phyloP scores from a whole-genome alignment of 2,113 vertebrate species.

The Stegostoma tigrinum region DNA sequence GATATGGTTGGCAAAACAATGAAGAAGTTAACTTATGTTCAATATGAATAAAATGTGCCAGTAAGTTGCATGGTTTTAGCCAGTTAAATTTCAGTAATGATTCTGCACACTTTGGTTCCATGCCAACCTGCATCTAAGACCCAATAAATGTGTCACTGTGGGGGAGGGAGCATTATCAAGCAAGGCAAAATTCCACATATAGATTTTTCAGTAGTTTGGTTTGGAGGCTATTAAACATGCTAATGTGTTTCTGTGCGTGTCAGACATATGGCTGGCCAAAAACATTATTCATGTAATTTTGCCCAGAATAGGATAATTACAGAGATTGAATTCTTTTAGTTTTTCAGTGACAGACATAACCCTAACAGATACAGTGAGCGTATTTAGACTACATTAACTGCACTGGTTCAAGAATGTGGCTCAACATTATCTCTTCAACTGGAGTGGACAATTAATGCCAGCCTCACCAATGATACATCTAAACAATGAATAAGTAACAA shows the following conservation, averaged over 20 bases:
- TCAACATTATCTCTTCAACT: not conserved
- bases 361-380: not conserved
- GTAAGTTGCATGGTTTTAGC: not conserved
- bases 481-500: not conserved
- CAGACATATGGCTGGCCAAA: not conserved
- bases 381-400: not conserved
- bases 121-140: not conserved
- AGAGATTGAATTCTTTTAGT: not conserved
- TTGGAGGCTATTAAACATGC: constrained; percentile 14
- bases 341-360: not conserved
- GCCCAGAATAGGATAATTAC: not conserved
- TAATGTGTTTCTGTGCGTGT: constrained; percentile 4
- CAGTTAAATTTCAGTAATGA: not conserved
- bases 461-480: not conserved
- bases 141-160: not conserved
- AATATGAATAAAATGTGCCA: not conserved
- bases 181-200: not conserved
- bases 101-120: not conserved
- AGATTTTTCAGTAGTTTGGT: not conserved
- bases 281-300: not conserved
- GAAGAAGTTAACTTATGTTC: not conserved
- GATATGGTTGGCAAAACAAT: not conserved
- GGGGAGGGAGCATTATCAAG: not conserved
- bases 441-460: not conserved
- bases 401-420: not conserved